Percentiles rank a stretch among this genome's conserved stretches.
These are phyloP conservation scores for Arvicanthis niloticus DNA, from an alignment of 2,113 vertebrate genomes.

Conservation along the genomic window DNA sequence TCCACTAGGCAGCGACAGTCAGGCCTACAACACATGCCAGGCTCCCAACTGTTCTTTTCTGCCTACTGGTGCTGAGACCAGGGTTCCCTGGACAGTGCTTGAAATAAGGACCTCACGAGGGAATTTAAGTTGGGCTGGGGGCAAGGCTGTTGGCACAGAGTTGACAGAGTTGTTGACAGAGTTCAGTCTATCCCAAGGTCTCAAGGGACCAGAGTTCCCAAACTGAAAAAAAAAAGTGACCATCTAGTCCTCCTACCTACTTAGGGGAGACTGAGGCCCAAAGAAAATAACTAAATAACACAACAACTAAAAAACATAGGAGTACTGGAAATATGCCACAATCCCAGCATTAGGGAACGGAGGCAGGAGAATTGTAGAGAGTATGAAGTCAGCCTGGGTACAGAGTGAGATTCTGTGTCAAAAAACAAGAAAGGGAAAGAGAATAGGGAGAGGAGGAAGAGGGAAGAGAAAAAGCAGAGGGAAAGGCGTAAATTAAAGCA, in stretches of 20 bases:
- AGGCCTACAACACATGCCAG: not conserved
- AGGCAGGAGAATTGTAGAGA: not conserved
- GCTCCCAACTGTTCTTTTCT: not conserved
- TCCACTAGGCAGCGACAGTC: not conserved
- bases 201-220: not conserved
- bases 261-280: not conserved
- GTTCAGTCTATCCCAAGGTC: not conserved
- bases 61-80: not conserved
- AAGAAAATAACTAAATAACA: not conserved
- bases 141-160: too few species aligned
- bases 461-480: too few species aligned
- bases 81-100: not conserved
- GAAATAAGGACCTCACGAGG: not conserved
- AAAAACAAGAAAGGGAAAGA: not conserved
- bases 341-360: not conserved
- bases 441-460: too few species aligned
- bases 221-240: not conserved
- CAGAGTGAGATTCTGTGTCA: not conserved
- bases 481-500: not conserved
- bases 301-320: not conserved
- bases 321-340: not conserved
- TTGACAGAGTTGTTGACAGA: too few species aligned
- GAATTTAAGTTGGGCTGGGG: not conserved
- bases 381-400: not conserved
- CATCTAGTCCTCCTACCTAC: not conserved